Conservation (phyloP, 2,797 vertebrate species). For the Heterohyrax brucei region DNA sequence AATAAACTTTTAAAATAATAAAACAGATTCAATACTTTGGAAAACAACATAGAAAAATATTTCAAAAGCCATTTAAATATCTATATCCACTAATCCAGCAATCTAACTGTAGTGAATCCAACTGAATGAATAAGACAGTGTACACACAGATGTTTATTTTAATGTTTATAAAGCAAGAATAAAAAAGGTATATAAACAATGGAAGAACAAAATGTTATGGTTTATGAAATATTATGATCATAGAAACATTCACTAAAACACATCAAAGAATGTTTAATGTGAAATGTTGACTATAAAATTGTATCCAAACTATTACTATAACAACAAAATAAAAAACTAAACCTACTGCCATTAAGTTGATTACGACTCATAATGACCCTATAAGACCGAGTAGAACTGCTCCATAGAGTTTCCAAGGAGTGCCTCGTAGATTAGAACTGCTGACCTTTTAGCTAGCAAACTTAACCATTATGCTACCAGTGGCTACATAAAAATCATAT, state of each 20-base stretch:
- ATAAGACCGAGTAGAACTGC: no score
- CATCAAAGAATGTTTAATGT: not conserved
- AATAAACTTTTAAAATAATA: not conserved
- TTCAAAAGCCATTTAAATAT: constrained; percentile 41
- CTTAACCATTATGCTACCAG: no score
- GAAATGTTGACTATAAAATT: constrained; percentile 43
- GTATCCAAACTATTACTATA: not conserved
- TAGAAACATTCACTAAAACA: constrained; percentile 21
- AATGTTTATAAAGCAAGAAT: constrained; percentile 27
- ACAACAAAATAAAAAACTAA: no score
- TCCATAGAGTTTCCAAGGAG: no score
- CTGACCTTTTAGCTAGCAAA: no score
- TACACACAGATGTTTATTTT: constrained; percentile 4
- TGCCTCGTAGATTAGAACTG: no score
- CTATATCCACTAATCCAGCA: not conserved
- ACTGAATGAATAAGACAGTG: not conserved
- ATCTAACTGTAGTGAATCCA: constrained; percentile 20
- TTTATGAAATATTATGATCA: constrained; percentile 3
- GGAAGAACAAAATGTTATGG: not conserved
- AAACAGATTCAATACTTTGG: not conserved
- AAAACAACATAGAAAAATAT: constrained; percentile 54
- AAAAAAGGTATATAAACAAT: not conserved
- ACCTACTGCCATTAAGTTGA: no score
- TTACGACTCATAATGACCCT: no score
- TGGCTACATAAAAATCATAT: not conserved